Evolutionary conservation across 2,888 invertebrate species (phyloP).

Genomic region (Coremacera marginata): DNA sequence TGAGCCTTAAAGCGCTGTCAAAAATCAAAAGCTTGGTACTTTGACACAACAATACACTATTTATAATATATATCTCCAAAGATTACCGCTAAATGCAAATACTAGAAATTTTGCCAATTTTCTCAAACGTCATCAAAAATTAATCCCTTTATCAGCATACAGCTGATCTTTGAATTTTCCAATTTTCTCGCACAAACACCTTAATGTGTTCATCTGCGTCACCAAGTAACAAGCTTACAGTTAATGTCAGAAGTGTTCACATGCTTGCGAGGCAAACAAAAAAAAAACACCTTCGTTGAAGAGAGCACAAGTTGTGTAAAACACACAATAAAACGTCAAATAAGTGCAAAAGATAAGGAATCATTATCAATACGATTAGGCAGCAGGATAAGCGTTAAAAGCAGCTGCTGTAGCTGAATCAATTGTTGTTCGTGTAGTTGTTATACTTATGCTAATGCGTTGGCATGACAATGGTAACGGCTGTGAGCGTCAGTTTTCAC

Average conservation of each 20-base stretch:
- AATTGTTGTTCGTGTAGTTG: constrained; percentile 2
- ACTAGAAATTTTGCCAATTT: neutral
- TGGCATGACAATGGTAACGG: constrained; percentile 2
- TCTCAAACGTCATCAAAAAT: neutral
- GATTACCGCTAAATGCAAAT: too few relatives aligned
- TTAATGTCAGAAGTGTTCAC: neutral
- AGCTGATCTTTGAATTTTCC: constrained; percentile 28
- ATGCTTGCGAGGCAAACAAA: neutral
- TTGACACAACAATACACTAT: too few relatives aligned
- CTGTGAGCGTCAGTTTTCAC: constrained; percentile 45
- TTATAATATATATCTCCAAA: too few relatives aligned
- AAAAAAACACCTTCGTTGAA: neutral
- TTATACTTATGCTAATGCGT: constrained; percentile 30
- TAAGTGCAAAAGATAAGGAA: constrained; percentile 52
- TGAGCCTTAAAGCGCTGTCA: too few relatives aligned
- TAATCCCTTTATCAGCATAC: neutral
- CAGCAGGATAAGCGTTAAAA: constrained; percentile 42
- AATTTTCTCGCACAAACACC: neutral
- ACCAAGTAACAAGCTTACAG: neutral
- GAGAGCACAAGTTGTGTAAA: constrained; percentile 31
- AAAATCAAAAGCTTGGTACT: too few relatives aligned
- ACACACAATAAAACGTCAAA: constrained; percentile 48
- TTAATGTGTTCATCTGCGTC: constrained; percentile 36
- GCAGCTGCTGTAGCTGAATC: constrained; percentile 46
- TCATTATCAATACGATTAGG: constrained; percentile 54